Percentiles rank a stretch among this genome's conserved stretches.
These are phyloP conservation scores for Podocnemis expansa DNA, from an alignment of 2,113 vertebrate genomes.

Conservation along the genomic window DNA sequence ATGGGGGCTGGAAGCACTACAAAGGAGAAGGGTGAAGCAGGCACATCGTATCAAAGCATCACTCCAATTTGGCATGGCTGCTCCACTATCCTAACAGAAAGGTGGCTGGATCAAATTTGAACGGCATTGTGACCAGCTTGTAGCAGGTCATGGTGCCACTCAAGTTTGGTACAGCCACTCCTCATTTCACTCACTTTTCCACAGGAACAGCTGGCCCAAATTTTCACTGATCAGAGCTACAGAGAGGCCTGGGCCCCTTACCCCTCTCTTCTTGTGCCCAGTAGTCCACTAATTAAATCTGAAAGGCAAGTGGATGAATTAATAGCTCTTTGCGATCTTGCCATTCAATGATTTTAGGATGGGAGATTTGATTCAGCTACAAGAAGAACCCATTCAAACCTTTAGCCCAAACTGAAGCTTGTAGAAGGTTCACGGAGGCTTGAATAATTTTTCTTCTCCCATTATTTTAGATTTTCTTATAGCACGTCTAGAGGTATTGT, in stretches of 20 bases:
- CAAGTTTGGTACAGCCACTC: neutral
- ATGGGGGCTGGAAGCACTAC: neutral
- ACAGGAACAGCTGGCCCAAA: neutral
- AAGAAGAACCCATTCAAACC: slow-evolving; percentile 35
- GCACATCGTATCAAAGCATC: neutral
- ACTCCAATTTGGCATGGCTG: neutral
- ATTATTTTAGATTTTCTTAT: neutral
- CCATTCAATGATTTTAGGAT: slow-evolving; percentile 40
- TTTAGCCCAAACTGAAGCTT: slow-evolving; percentile 1
- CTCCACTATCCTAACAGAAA: neutral
- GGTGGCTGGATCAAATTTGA: neutral
- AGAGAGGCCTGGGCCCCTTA: neutral
- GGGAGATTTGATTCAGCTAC: slow-evolving; percentile 20
- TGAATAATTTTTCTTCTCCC: neutral
- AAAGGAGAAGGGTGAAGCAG: neutral
- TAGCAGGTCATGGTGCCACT: neutral
- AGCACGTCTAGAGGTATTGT: neutral
- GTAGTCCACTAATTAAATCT: neutral
- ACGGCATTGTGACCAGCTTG: neutral
- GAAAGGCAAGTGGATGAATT: slow-evolving; percentile 37
- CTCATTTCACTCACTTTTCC: too few relatives aligned
- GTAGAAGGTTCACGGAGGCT: slow-evolving; percentile 1
- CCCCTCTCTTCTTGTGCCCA: neutral
- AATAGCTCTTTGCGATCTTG: slow-evolving; percentile 46
- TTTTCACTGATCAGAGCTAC: neutral